A percentile compares a stretch with the other conserved stretches of the same genome.
Evolutionary conservation across 1,140 invertebrate genomes (phyloP).

Genomic region (Drosophila rufa): DNA sequence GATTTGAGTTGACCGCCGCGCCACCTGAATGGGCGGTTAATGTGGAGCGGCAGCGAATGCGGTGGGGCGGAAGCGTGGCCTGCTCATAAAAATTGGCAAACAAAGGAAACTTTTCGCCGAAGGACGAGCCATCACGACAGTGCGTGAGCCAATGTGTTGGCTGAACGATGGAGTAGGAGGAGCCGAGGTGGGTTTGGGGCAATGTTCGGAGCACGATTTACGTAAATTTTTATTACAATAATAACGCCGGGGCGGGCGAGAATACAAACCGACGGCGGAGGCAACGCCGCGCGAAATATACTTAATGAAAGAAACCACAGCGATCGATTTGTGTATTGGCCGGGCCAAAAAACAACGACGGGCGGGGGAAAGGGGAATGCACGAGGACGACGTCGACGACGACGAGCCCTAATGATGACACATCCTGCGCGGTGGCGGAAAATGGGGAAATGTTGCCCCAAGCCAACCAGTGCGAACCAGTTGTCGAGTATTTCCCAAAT

Average conservation of each 20-base stretch:
- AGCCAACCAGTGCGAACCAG: constrained; percentile 33
- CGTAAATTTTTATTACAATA: constrained; percentile 77
- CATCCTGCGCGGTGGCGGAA: constrained; percentile 43
- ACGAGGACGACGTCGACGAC: constrained; percentile 24
- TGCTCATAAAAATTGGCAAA: constrained; percentile 78
- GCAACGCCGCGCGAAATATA: constrained; percentile 57
- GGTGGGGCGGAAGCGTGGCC: constrained; percentile 34
- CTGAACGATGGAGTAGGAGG: not conserved
- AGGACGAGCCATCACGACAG: constrained; percentile 60
- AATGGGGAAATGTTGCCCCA: constrained; percentile 1
- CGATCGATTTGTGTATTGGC: constrained; percentile 78
- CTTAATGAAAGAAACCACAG: constrained; percentile 78
- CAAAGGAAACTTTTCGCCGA: constrained; percentile 73
- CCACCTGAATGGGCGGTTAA: constrained; percentile 10
- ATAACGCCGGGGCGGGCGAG: constrained; percentile 53
- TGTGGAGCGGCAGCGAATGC: constrained; percentile 14
- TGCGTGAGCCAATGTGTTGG: constrained; percentile 60
- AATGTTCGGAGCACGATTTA: constrained; percentile 61
- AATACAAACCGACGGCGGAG: constrained; percentile 33
- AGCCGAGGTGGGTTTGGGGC: constrained; percentile 6
- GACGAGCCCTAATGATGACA: constrained; percentile 77
- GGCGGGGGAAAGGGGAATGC: constrained; percentile 27
- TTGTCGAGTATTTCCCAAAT: constrained; percentile 56
- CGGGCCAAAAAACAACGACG: constrained; percentile 34
- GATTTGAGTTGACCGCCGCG: constrained; percentile 34